A percentile compares a stretch with the other conserved stretches of the same genome.
These are phyloP conservation scores for Bombus vancouverensis DNA, from an alignment of 1,140 invertebrate species.

Conservation along the genomic window DNA sequence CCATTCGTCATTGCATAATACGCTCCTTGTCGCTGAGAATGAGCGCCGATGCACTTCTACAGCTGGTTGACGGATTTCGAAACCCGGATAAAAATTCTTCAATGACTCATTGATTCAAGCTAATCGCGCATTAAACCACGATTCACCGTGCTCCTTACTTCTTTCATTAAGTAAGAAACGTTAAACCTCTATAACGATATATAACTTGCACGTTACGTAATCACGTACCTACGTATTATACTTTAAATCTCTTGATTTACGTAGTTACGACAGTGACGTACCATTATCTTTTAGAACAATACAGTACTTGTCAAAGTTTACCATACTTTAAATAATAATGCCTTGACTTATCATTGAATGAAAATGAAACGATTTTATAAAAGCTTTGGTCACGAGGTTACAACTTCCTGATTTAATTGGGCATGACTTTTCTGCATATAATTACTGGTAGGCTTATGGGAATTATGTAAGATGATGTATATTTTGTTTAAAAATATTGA, in stretches of 20 bases:
- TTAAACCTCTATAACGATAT: background rate
- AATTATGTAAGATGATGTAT: background rate
- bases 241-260: background rate
- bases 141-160: background rate
- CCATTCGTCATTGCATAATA: conserved; percentile 13
- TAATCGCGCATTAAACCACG: conserved; percentile 1
- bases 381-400: no score
- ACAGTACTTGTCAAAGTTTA: background rate
- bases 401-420: background rate
- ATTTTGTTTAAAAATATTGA: background rate
- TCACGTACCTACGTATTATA: background rate
- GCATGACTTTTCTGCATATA: no score
- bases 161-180: background rate
- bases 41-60: conserved; percentile 5
- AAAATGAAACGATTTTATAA: no score
- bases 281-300: background rate
- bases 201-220: background rate
- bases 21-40: background rate
- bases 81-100: conserved; percentile 23
- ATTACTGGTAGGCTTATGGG: background rate
- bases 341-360: no score
- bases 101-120: conserved; percentile 16
- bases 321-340: background rate
- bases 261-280: background rate
- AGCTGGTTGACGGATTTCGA: conserved; percentile 13